Evolutionary conservation across 2,888 invertebrate genomes (phyloP).

Genomic region (Griposia aprilina): DNA sequence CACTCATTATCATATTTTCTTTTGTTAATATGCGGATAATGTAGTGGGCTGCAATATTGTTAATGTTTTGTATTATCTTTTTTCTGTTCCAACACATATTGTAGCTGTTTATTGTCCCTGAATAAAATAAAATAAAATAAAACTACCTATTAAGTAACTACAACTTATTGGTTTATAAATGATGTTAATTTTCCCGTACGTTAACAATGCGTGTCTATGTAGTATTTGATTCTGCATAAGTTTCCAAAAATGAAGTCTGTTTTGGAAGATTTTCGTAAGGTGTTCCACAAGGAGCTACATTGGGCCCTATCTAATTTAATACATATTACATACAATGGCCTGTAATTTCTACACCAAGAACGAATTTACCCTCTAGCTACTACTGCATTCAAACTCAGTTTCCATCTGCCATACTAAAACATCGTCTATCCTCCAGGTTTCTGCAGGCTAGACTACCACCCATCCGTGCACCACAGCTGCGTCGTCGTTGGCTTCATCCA

Average conservation of each 20-base stretch:
- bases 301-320: conserved; percentile 3
- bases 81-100: too few species aligned
- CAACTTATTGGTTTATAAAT: neutral
- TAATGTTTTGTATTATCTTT: too few species aligned
- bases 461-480: conserved; percentile 76
- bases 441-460: conserved; percentile 73
- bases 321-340: neutral
- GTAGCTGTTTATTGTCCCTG: too few species aligned
- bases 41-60: too few species aligned
- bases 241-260: neutral
- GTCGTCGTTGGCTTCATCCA: conserved; percentile 58
- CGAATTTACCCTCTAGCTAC: neutral
- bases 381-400: neutral
- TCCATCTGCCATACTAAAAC: neutral
- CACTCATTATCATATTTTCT: too few species aligned
- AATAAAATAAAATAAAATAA: too few species aligned
- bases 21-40: too few species aligned
- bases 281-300: conserved; percentile 25
- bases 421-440: conserved; percentile 66
- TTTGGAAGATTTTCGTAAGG: neutral
- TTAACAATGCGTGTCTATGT: neutral
- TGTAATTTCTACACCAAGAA: neutral
- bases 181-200: neutral
- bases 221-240: neutral
- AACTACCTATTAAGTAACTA: neutral